A percentile compares a stretch with the other conserved stretches of the same genome.
Evolutionary conservation across 64 coral and sea anemone genomes (phyloP).

Genomic region (Porites lutea): DNA sequence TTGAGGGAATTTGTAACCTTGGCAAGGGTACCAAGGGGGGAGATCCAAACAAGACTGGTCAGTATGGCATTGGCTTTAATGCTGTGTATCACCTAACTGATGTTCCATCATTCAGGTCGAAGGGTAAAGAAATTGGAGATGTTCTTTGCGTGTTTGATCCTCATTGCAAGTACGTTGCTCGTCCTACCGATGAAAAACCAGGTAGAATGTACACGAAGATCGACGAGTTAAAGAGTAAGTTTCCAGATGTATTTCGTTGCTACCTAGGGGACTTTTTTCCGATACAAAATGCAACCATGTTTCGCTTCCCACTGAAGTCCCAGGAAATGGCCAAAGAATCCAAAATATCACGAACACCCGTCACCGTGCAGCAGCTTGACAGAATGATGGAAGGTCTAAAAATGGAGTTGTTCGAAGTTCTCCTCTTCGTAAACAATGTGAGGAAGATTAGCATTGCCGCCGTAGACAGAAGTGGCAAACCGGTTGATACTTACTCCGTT

Average conservation of each 20-base stretch:
- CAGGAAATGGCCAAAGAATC: conserved; percentile 39
- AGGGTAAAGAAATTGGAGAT: conserved; percentile 65
- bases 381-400: conserved; percentile 49
- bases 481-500: conserved; percentile 1
- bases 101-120: conserved; percentile 76
- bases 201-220: conserved; percentile 62
- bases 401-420: conserved; percentile 48
- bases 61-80: conserved; percentile 91
- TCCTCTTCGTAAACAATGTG: conserved; percentile 73
- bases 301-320: conserved; percentile 56
- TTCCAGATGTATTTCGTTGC: conserved; percentile 75
- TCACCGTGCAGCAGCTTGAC: not conserved
- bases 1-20: conserved; percentile 78
- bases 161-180: conserved; percentile 60
- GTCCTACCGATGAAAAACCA: conserved; percentile 47
- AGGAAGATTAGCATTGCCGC: conserved; percentile 43
- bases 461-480: not conserved
- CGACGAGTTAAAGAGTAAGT: conserved; percentile 32
- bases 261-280: conserved; percentile 58
- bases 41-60: conserved; percentile 90
- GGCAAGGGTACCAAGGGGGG: conserved; percentile 86
- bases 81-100: conserved; percentile 96
- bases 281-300: conserved; percentile 63
- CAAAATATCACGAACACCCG: not conserved
- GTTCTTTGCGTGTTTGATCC: conserved; percentile 87